A percentile compares a stretch with the other conserved stretches of the same genome.
phyloP scores from a whole-genome alignment of 1,140 invertebrate species.

The Camponotus pennsylvanicus region DNA sequence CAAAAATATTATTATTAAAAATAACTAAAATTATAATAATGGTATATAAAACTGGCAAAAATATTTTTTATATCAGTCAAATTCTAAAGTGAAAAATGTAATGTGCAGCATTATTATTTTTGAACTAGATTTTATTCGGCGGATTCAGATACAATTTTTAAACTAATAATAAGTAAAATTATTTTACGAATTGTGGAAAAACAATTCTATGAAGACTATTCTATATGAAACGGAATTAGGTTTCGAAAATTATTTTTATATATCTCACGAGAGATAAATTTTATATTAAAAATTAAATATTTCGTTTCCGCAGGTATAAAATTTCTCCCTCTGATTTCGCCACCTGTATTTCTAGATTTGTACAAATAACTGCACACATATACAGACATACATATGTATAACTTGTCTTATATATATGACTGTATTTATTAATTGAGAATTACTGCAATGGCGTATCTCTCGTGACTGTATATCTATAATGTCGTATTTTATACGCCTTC shows the following conservation, averaged over 20 bases:
- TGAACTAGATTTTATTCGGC: conserved; percentile 4
- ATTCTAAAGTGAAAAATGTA: conserved; percentile 8
- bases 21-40: too few relatives aligned
- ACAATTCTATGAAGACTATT: background rate
- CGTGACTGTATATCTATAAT: conserved; percentile 68
- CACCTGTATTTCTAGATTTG: conserved; percentile 26
- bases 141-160: conserved; percentile 23
- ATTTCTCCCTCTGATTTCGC: background rate
- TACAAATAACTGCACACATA: background rate
- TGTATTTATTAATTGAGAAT: conserved; percentile 68
- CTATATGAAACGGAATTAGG: background rate
- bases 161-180: background rate
- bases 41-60: background rate
- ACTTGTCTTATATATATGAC: conserved; percentile 40
- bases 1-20: background rate
- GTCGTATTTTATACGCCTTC: conserved; percentile 81
- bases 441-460: conserved; percentile 57
- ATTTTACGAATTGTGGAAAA: background rate
- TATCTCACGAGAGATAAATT: background rate
- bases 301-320: background rate
- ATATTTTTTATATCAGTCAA: conserved; percentile 22
- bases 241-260: background rate
- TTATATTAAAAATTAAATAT: conserved; percentile 10
- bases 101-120: conserved; percentile 16
- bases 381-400: conserved; percentile 49